Conservation (phyloP, 2,888 invertebrate species). For the Gasteruption jaculator region DNA sequence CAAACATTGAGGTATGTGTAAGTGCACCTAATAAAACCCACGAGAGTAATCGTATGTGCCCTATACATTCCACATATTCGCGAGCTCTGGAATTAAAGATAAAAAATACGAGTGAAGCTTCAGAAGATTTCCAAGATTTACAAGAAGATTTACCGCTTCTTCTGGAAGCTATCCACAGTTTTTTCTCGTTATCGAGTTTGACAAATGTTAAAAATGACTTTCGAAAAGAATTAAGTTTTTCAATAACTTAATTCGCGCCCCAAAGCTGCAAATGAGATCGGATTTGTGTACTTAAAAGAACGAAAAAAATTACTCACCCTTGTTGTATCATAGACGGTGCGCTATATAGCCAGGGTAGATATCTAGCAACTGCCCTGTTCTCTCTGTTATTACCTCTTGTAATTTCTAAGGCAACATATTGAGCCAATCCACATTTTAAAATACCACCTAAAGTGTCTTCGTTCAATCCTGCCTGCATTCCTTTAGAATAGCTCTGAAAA, state of each 20-base stretch:
- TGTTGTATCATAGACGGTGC: slow-evolving; percentile 76
- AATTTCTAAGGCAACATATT: slow-evolving; percentile 90
- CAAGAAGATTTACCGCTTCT: slow-evolving; percentile 1
- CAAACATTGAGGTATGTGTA: slow-evolving; percentile 74
- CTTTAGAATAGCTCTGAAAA: slow-evolving; percentile 66
- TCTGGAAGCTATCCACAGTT: too few species aligned
- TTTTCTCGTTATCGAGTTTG: too few species aligned
- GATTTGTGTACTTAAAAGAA: slow-evolving; percentile 3
- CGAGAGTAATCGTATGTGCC: slow-evolving; percentile 88
- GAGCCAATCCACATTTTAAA: slow-evolving; percentile 92
- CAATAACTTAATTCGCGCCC: background rate
- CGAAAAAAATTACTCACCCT: slow-evolving; percentile 57
- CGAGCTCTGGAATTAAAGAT: slow-evolving; percentile 74
- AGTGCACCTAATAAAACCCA: slow-evolving; percentile 97
- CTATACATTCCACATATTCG: slow-evolving; percentile 92
- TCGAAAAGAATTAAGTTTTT: too few species aligned
- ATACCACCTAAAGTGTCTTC: slow-evolving; percentile 96
- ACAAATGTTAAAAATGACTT: too few species aligned
- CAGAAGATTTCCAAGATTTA: too few species aligned
- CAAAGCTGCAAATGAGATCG: background rate
- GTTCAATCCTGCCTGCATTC: slow-evolving; percentile 70
- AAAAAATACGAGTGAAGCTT: too few species aligned
- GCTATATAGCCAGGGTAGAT: slow-evolving; percentile 87
- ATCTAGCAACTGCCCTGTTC: slow-evolving; percentile 72
- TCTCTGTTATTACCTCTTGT: slow-evolving; percentile 83